Evolutionary conservation across 2,113 vertebrate genomes (phyloP).

Genomic region (Melanerpes aurifrons): DNA sequence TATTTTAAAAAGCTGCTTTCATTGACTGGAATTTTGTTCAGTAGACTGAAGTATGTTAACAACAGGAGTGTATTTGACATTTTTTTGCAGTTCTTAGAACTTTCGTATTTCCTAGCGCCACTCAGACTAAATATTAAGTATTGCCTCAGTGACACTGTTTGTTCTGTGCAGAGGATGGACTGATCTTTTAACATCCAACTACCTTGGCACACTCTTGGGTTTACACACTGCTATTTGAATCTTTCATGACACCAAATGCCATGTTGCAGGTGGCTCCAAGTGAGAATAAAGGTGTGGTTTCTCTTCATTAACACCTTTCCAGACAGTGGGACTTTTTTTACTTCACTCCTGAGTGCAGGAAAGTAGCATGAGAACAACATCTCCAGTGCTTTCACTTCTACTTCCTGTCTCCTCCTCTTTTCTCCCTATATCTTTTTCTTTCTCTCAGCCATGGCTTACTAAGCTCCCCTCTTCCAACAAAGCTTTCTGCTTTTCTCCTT

Average conservation of each 20-base stretch:
- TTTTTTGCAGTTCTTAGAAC: constrained; percentile 3
- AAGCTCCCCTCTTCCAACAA: neutral
- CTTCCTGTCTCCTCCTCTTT: neutral
- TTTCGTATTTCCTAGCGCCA: neutral
- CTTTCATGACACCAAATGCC: neutral
- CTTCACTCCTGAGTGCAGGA: neutral
- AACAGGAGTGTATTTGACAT: neutral
- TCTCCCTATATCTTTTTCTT: neutral
- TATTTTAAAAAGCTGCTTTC: constrained; percentile 52
- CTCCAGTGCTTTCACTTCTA: neutral
- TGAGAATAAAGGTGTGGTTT: neutral
- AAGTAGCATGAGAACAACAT: neutral
- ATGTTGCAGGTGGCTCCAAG: neutral
- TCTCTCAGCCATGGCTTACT: neutral
- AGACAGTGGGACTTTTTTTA: neutral
- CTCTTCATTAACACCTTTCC: neutral
- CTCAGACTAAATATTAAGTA: neutral
- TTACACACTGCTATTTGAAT: neutral
- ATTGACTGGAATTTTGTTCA: neutral
- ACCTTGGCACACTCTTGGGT: neutral
- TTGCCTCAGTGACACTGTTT: neutral
- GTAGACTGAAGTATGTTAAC: neutral
- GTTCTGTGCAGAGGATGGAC: neutral
- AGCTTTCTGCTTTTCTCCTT: neutral
- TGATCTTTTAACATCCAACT: neutral